A percentile compares a stretch with the other conserved stretches of the same genome.
phyloP scores from a whole-genome alignment of 1,140 invertebrate genomes.

The Camponotus pennsylvanicus region DNA sequence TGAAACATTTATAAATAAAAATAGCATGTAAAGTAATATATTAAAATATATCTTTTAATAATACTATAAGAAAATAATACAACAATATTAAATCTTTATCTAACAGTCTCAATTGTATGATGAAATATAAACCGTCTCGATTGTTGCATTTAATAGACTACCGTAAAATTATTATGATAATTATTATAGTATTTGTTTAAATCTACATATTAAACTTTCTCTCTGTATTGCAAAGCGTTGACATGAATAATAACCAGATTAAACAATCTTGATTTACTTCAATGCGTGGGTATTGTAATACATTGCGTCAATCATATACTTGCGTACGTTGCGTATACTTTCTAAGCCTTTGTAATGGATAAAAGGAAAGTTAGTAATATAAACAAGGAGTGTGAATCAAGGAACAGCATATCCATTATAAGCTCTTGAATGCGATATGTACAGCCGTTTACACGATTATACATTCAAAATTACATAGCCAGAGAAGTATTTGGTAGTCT shows the following conservation, averaged over 20 bases:
- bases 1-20: background rate
- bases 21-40: background rate
- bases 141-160: background rate
- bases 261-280: background rate
- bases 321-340: background rate
- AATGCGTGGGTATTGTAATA: background rate
- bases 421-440: background rate
- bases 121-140: background rate
- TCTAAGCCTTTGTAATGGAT: conserved; percentile 20
- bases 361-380: conserved; percentile 6
- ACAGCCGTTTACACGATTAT: background rate
- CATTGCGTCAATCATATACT: background rate
- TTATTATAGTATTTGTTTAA: background rate
- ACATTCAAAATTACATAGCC: conserved; percentile 12
- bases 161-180: background rate
- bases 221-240: background rate
- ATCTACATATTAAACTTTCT: background rate
- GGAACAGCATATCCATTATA: background rate
- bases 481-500: background rate
- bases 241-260: background rate
- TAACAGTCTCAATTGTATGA: background rate
- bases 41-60: background rate
- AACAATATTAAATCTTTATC: background rate
- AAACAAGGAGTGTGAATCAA: background rate
- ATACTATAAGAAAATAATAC: background rate